These are phyloP conservation scores for Trachelus tabidus DNA, from an alignment of 2,888 invertebrate species.

Conservation along the genomic window DNA sequence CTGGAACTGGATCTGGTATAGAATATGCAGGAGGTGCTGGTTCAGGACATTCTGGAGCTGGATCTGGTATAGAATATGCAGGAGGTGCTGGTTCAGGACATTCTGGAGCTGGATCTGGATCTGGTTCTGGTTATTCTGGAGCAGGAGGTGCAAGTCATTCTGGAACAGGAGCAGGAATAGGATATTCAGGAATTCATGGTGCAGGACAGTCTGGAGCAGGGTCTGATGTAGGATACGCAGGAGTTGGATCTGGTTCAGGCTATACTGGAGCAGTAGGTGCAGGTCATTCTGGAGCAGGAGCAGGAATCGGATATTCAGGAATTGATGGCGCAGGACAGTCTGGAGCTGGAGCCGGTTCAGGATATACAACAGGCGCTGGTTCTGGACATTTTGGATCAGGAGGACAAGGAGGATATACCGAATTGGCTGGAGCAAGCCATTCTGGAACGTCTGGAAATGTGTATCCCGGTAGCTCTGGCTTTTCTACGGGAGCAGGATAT, in stretches of 20 bases:
- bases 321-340: constrained; percentile 10
- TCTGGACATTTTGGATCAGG: constrained; percentile 3
- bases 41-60: background rate
- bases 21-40: background rate
- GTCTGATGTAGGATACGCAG: background rate
- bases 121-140: constrained; percentile 1
- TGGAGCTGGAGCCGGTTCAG: constrained; percentile 1
- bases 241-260: constrained; percentile 3
- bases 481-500: constrained; percentile 1
- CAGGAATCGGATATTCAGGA: constrained; percentile 3
- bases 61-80: background rate
- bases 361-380: background rate
- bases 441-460: background rate
- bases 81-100: background rate
- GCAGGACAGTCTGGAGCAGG: constrained; percentile 6
- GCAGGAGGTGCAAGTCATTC: constrained; percentile 3
- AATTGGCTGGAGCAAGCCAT: constrained; percentile 8
- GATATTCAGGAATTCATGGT: constrained; percentile 3
- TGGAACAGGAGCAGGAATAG: background rate
- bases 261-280: constrained; percentile 8
- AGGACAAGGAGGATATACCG: background rate
- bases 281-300: constrained; percentile 5
- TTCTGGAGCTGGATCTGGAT: constrained; percentile 1
- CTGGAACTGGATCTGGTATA: background rate
- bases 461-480: constrained; percentile 1